A percentile compares a stretch with the other conserved stretches of the same genome.
phyloP scores from a whole-genome alignment of 2,888 invertebrate species.

The Platycheirus albimanus region DNA sequence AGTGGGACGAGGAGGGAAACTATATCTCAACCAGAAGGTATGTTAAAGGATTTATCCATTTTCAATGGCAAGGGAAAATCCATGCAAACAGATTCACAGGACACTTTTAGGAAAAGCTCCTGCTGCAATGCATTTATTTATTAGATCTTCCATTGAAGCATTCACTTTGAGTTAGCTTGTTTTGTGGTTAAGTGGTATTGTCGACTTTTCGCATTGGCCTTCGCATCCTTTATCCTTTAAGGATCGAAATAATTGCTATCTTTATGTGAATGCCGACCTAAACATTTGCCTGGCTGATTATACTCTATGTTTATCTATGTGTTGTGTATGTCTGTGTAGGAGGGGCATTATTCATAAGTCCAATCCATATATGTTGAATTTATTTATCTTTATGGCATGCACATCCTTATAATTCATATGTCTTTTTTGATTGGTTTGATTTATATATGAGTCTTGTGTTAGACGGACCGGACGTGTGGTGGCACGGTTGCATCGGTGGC shows the following conservation, averaged over 20 bases:
- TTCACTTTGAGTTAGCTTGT: conserved; percentile 46
- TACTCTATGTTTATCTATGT: conserved; percentile 2
- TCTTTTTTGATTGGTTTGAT: conserved; percentile 3
- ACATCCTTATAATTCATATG: conserved; percentile 45
- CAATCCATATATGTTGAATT: conserved; percentile 51
- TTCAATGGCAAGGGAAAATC: conserved; percentile 14
- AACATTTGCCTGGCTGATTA: conserved; percentile 52
- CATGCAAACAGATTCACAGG: conserved; percentile 30
- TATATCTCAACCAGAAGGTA: background rate
- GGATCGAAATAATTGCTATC: conserved; percentile 51
- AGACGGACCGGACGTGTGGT: too few species aligned
- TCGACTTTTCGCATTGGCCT: conserved; percentile 68
- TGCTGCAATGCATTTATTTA: conserved; percentile 31
- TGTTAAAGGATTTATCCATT: conserved; percentile 10
- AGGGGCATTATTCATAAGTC: background rate
- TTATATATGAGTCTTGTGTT: too few species aligned
- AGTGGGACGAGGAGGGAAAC: background rate
- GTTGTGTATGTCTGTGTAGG: background rate
- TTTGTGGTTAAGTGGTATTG: conserved; percentile 65
- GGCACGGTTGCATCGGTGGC: too few species aligned
- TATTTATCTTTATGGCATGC: conserved; percentile 26
- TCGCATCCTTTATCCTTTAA: too few species aligned
- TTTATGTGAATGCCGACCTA: conserved; percentile 38
- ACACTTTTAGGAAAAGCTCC: conserved; percentile 9
- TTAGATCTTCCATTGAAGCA: conserved; percentile 56